These are phyloP conservation scores for Pao palembangensis DNA, from an alignment of 2,113 vertebrate genomes.

Conservation along the genomic window DNA sequence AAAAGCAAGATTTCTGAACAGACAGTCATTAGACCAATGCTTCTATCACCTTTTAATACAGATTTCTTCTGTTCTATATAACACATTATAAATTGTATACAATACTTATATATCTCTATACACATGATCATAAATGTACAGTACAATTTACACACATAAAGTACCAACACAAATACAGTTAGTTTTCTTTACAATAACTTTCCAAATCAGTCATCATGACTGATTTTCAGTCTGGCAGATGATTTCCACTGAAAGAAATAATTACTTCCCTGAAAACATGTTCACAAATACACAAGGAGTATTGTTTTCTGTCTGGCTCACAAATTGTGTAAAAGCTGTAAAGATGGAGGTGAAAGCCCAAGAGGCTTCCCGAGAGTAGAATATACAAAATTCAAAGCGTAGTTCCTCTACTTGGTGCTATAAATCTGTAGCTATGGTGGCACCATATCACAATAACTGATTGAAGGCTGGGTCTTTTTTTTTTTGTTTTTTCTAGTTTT, in stretches of 20 bases:
- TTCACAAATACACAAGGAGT: constrained; percentile 63
- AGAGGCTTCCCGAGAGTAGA: constrained; percentile 28
- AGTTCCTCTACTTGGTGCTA: constrained; percentile 43
- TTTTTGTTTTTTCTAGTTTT: constrained; percentile 15
- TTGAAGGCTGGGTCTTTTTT: constrained; percentile 48
- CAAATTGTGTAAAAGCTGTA: constrained; percentile 55
- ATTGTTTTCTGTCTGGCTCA: constrained; percentile 46
- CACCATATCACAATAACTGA: constrained; percentile 50
- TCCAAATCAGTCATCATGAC: constrained; percentile 50
- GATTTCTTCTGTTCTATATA: constrained; percentile 69
- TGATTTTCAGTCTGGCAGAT: constrained; percentile 70
- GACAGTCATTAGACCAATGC: constrained; percentile 16
- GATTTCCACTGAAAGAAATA: constrained; percentile 57
- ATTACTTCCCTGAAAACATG: constrained; percentile 76
- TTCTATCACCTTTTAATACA: constrained; percentile 68
- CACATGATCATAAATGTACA: constrained; percentile 68
- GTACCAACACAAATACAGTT: constrained; percentile 67
- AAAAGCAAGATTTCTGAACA: neutral
- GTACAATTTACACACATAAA: constrained; percentile 68
- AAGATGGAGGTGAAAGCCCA: constrained; percentile 42
- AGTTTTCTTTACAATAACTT: constrained; percentile 48
- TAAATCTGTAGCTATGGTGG: constrained; percentile 44
- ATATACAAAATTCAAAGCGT: constrained; percentile 55
- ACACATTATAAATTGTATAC: constrained; percentile 74
- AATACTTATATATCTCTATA: constrained; percentile 72